Base-by-base conservation (phyloP, 2,113 vertebrate species). In the Anseranas semipalmata region DNA sequence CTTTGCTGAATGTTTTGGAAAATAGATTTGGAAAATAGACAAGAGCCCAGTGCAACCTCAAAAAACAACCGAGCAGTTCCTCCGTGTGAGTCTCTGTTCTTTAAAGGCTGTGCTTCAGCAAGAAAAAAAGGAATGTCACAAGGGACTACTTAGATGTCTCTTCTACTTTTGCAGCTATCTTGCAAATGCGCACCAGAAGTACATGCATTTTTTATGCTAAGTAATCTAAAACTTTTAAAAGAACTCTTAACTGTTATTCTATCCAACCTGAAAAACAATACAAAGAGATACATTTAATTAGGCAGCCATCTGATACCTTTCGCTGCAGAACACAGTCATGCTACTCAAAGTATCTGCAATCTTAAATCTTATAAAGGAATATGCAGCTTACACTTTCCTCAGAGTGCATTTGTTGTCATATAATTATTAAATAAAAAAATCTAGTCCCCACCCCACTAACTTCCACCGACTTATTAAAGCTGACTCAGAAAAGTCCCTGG, bases 151-250 rank as follows among this genome's bases (percentile, higher is more conserved):
- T 93, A 96, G 88, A 94, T 82, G 71, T 85, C 93, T 96, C 87
- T 80, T 90, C 95, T 96, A 88, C 95, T 97, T 89, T 78, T 96
- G 95, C 91, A 90, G 92, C 89, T 90, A 90, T 43, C 90, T 89
- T 95, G 93, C 95, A 96, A 92, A 92, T 24, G 92, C 85, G 93
- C 96, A 97, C 85, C 96, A 96, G 78, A 97, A 85, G 93, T 60
- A 55, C 98, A 98, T 98, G 95, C 89, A 98, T 98, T 97, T 98
- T 98, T 98, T 84, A 98, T 98, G 97, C 62, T n/a, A 85, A 91
- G 98, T 97, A 98, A 98, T 95, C 94, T 95, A 97, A 98, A 97
- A 98, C 98, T 96, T 97, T 89, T 93, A 81, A 96, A 97, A 97
- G 98, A 97, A 97, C 97, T 97, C 97, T 95, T 96, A 97, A 95